A percentile compares a stretch with the other conserved stretches of the same genome.
Evolutionary conservation across 2,797 vertebrate genomes (phyloP).

Genomic region (Chaenodraco wilsoni): DNA sequence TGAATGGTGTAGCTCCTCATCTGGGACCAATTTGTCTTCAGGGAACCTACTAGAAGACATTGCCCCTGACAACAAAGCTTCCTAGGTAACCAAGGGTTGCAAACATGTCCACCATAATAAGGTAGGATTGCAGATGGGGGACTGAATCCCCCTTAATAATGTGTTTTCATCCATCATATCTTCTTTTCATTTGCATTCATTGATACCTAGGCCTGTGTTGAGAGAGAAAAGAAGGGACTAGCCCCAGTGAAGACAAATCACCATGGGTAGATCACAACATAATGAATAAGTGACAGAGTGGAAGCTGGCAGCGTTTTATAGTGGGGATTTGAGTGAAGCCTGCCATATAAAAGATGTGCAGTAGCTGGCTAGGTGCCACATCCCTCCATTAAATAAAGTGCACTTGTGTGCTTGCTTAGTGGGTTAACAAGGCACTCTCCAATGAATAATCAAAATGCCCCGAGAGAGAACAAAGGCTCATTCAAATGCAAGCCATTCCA

Average conservation of each 20-base stretch:
- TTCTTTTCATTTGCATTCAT: slow-evolving; percentile 53
- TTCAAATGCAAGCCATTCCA: slow-evolving; percentile 54
- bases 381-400: slow-evolving; percentile 80
- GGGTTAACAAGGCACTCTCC: slow-evolving; percentile 72
- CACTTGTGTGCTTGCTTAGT: slow-evolving; percentile 68
- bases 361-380: slow-evolving; percentile 69
- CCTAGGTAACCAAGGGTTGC: neutral
- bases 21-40: slow-evolving; percentile 31
- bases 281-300: slow-evolving; percentile 46
- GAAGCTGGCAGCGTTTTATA: slow-evolving; percentile 48
- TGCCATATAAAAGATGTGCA: slow-evolving; percentile 59
- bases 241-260: slow-evolving; percentile 16
- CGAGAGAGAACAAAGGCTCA: slow-evolving; percentile 59
- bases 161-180: slow-evolving; percentile 25
- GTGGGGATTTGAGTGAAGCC: slow-evolving; percentile 66
- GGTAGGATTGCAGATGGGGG: neutral
- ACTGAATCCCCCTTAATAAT: slow-evolving; percentile 29
- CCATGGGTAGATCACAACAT: slow-evolving; percentile 53
- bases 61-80: slow-evolving; percentile 14
- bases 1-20: slow-evolving; percentile 16
- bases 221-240: slow-evolving; percentile 13
- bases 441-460: slow-evolving; percentile 54
- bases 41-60: slow-evolving; percentile 5
- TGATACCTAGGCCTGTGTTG: slow-evolving; percentile 18
- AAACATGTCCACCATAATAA: slow-evolving; percentile 16